phyloP scores from a whole-genome alignment of 2,888 invertebrate genomes.

The Eilema caniola region DNA sequence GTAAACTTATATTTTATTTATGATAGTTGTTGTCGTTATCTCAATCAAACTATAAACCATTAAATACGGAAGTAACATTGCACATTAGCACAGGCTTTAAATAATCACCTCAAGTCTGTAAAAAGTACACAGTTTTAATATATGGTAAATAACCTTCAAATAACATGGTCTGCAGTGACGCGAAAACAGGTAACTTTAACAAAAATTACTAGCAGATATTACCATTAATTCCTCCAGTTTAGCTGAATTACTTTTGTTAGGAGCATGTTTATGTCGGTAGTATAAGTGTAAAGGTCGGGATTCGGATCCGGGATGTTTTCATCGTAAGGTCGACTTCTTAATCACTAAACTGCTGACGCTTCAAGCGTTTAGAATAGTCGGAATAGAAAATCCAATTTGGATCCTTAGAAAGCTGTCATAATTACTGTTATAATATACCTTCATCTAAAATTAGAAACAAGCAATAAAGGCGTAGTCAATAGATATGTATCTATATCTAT shows the following conservation, averaged over 20 bases:
- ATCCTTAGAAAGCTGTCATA: constrained; percentile 5
- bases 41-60: neutral
- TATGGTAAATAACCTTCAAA: neutral
- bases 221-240: no score
- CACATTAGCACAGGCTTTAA: neutral
- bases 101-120: neutral
- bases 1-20: neutral
- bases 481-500: constrained; percentile 10
- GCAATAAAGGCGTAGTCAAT: constrained; percentile 9
- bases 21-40: neutral
- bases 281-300: no score
- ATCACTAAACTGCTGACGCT: no score
- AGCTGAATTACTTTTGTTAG: no score
- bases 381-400: neutral
- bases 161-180: neutral
- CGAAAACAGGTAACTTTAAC: neutral
- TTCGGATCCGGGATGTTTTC: no score
- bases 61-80: neutral
- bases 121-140: no score
- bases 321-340: no score
- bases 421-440: constrained; percentile 5
- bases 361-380: neutral
- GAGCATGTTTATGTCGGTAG: no score
- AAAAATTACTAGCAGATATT: no score
- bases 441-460: constrained; percentile 5